Evolutionary conservation across 2,113 vertebrate species (phyloP).

Genomic region (Canis aureus): DNA sequence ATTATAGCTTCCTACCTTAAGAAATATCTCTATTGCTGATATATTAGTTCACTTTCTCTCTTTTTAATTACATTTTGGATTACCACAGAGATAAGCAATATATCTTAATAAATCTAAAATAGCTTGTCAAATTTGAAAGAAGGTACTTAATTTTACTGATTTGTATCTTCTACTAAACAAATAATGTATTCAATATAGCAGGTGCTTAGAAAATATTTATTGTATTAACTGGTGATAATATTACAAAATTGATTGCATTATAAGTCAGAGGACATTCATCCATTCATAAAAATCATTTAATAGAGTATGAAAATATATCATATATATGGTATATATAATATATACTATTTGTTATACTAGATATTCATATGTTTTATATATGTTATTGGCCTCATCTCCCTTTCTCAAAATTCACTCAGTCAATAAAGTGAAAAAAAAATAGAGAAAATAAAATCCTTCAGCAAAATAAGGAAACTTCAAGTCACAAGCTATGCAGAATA

Average conservation of each 20-base stretch:
- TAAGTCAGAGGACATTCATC: neutral
- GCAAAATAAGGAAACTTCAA: neutral
- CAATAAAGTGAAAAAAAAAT: neutral
- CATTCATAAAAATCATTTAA: neutral
- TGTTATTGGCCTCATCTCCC: neutral
- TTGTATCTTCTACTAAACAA: neutral
- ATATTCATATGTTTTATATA: neutral
- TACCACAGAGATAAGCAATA: neutral
- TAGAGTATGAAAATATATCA: neutral
- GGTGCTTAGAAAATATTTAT: neutral
- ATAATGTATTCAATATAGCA: neutral
- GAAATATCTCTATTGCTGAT: neutral
- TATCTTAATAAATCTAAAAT: neutral
- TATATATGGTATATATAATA: neutral
- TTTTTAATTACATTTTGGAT: neutral
- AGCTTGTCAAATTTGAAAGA: neutral
- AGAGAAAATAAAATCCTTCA: neutral
- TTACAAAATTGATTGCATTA: neutral
- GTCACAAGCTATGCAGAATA: neutral
- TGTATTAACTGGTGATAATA: neutral
- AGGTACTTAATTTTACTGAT: neutral
- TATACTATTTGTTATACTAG: too few species aligned
- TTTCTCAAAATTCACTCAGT: neutral
- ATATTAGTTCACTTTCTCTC: neutral
- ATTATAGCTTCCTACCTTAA: neutral